phyloP scores from a whole-genome alignment of 2,113 vertebrate species.

The Tringa solitaria region DNA sequence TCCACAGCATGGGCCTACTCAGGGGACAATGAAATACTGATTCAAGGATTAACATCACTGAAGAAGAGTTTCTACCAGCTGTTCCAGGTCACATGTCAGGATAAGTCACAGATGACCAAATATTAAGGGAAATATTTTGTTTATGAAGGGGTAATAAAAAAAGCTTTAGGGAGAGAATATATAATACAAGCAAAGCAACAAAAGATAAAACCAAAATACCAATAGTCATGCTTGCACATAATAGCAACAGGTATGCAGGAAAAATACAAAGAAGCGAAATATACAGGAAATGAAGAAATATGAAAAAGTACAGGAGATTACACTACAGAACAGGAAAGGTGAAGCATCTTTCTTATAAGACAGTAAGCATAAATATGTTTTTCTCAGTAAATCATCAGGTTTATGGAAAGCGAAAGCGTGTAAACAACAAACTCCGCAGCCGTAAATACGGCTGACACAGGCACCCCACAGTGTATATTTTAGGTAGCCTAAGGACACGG shows the following conservation, averaged over 20 bases:
- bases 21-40: not conserved
- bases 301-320: not conserved
- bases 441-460: not conserved
- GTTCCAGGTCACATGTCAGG: not conserved
- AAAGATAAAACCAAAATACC: not conserved
- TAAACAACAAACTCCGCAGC: not conserved
- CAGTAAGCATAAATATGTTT: not conserved
- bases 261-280: not conserved
- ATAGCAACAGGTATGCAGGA: not conserved
- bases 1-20: not conserved
- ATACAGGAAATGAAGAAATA: not conserved
- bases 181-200: not conserved
- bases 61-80: not conserved
- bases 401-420: not conserved
- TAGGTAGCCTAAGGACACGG: not conserved
- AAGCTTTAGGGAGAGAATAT: not conserved
- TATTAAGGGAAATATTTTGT: not conserved
- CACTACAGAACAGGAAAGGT: not conserved
- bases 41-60: not conserved
- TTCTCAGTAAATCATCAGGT: not conserved
- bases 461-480: accelerated
- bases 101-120: not conserved
- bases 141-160: not conserved
- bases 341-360: not conserved
- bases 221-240: not conserved